These are phyloP conservation scores for Myrmecobius fasciatus DNA, from an alignment of 2,113 vertebrate species.

Conservation along the genomic window DNA sequence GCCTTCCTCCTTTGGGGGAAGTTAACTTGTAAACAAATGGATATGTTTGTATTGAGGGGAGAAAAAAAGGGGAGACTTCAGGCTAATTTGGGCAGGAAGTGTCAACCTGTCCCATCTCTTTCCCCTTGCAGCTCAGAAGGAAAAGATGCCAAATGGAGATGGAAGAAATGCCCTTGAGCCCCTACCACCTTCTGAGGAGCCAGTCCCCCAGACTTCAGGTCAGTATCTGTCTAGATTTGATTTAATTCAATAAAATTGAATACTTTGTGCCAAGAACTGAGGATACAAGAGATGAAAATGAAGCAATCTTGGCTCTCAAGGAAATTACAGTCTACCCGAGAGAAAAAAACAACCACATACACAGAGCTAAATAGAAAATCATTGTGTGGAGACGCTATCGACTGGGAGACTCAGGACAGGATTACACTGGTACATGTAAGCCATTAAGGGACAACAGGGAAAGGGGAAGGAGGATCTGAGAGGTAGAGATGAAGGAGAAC, in stretches of 20 bases:
- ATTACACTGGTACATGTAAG: not conserved
- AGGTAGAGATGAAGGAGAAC: not conserved
- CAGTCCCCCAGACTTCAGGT: slow-evolving; percentile 56
- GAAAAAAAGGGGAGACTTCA: not conserved
- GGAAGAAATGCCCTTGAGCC: not conserved
- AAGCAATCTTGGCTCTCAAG: not conserved
- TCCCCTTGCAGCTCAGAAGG: slow-evolving; percentile 57
- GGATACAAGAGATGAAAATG: not conserved
- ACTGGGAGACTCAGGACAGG: not conserved
- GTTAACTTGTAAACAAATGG: not conserved
- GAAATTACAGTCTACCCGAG: not conserved
- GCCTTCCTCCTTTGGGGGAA: not conserved
- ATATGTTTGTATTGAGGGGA: not conserved
- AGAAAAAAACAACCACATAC: not conserved
- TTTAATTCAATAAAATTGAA: not conserved
- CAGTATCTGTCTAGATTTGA: not conserved
- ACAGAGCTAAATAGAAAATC: not conserved
- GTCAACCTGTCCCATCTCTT: not conserved
- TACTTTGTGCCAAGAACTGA: not conserved
- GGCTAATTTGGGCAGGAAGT: not conserved
- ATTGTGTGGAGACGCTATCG: not conserved
- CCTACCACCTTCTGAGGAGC: slow-evolving; percentile 20
- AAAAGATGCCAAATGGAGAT: slow-evolving; percentile 16
- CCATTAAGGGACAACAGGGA: not conserved
- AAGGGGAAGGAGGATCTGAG: not conserved